Evolutionary conservation across 2,797 vertebrate genomes (phyloP), one percentile per base, ranked within the genome.

Genomic region (Euthynnus affinis): DNA sequence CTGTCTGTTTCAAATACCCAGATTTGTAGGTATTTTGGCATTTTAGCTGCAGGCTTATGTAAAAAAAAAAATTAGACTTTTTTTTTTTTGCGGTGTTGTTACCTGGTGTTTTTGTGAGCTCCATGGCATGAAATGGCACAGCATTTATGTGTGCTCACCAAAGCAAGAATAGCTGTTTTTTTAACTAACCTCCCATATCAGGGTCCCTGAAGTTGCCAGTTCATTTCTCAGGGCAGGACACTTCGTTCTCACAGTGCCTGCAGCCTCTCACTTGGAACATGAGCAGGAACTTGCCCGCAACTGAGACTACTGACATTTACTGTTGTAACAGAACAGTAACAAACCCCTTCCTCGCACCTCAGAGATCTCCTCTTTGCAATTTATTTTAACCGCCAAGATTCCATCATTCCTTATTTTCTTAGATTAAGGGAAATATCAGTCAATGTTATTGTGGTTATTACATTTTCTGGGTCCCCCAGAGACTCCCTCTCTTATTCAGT

Each of bases 261-360:
- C 65, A 76, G 77, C 66, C 48, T 49, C 63, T 63, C 25, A 1
- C 63, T 63, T 12, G 23, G 53, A 80, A 64, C 71, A 22, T n/a
- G 59, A 78, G 57, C 62, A 6, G 62, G 69, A 84, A 76, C 56
- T 64, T 62, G 22, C 72, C 64, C 66, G 55, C 61, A n/a, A 57
- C 58, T 42, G 72, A 79, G 76, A 77, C 78, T 25, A 23, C 77
- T 88, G 85, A 88, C 85, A 91, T 91, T 87, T 81, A 83, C 71
- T 73, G 37, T 77, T 74, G 74, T 75, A 66, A 83, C 67, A 78
- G n/a, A 84, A 82, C n/a, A n/a, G n/a, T 27, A 44, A 37, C 37
- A 9, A 37, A 37, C 9, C 23, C 17, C 29, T 70, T 37, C 6
- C 25, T 8, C n/a, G 44, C 71, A 40, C 73, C 78, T 82, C 42